Conservation (phyloP, 2,797 vertebrate genomes). For the Phalloptychus januarius region DNA sequence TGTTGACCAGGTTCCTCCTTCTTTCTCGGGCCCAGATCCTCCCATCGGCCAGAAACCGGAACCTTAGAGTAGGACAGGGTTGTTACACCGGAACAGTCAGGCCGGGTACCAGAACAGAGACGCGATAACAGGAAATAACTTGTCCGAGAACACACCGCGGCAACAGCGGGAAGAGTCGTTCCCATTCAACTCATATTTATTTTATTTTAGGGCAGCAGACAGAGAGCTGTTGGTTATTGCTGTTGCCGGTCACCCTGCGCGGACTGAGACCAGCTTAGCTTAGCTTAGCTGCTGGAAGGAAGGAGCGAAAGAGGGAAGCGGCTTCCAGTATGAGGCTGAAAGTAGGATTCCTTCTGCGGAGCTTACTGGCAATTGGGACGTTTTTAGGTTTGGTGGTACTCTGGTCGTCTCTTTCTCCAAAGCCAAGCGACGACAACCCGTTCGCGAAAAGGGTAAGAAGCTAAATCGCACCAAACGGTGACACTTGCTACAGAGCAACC, state of each 20-base stretch:
- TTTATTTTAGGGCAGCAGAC: not conserved
- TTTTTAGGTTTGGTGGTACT: conserved; percentile 89
- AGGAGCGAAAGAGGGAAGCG: conserved; percentile 3
- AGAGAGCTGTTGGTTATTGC: not conserved
- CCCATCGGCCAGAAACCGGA: not conserved
- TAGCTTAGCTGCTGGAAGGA: conserved; percentile 32
- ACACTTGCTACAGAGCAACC: not conserved
- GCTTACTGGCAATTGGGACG: conserved; percentile 85
- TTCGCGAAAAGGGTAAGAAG: conserved; percentile 71
- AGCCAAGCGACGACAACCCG: conserved; percentile 77
- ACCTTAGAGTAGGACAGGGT: not conserved
- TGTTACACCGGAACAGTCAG: not conserved
- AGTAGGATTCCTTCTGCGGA: conserved; percentile 89
- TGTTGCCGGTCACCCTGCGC: not conserved
- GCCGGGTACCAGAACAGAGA: not conserved
- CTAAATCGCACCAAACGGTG: not conserved
- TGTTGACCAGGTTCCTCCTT: not conserved
- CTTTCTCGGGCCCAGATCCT: not conserved
- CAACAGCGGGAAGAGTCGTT: not conserved
- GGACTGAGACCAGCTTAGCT: conserved; percentile 24
- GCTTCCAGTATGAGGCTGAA: conserved; percentile 87
- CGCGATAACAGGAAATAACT: not conserved
- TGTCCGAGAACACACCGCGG: too few relatives aligned
- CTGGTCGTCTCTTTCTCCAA: conserved; percentile 89
- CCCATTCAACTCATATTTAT: not conserved